phyloP scores from a whole-genome alignment of 2,888 invertebrate species.

The Ptychoptera albimana region DNA sequence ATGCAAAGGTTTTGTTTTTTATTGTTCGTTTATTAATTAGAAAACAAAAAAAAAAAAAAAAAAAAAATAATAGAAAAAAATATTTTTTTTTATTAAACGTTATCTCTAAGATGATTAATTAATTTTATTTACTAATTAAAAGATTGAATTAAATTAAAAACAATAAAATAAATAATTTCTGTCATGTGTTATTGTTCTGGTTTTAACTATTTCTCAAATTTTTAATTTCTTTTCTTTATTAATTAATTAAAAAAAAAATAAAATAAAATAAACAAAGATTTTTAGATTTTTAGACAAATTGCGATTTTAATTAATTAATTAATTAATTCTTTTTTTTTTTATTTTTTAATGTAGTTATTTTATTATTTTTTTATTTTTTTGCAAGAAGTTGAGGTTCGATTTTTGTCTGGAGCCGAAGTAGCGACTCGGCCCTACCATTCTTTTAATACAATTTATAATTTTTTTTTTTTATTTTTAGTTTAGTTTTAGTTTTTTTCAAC shows the following conservation, averaged over 20 bases:
- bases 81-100: no score
- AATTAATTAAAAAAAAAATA: no score
- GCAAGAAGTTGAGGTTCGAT: conserved; percentile 36
- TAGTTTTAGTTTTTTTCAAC: conserved; percentile 1
- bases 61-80: background rate
- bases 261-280: no score
- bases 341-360: no score
- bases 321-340: no score
- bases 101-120: background rate
- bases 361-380: conserved; percentile 5
- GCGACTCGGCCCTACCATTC: conserved; percentile 17
- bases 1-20: conserved; percentile 11
- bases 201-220: background rate
- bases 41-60: background rate
- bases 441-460: background rate
- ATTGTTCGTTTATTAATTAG: background rate
- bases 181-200: background rate
- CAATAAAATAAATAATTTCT: background rate
- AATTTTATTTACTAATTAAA: background rate
- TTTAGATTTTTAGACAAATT: no score
- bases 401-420: conserved; percentile 34
- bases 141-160: no score
- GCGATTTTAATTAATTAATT: no score
- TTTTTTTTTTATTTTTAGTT: no score
- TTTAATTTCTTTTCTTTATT: background rate